Conservation (phyloP, 1,140 invertebrate genomes). For the Frieseomelitta varia region DNA sequence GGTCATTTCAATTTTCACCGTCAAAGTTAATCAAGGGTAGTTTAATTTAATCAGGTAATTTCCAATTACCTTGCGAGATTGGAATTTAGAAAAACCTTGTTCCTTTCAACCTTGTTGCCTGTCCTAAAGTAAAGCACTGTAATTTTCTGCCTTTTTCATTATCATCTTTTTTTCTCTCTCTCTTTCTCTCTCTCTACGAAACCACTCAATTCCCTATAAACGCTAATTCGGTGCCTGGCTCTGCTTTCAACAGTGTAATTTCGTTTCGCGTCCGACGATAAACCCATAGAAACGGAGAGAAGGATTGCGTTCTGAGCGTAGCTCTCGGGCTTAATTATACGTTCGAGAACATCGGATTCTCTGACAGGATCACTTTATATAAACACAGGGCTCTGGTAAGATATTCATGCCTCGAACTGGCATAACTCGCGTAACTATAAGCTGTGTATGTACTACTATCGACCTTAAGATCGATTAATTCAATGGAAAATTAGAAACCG, state of each 20-base stretch:
- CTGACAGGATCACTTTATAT: constrained; percentile 50
- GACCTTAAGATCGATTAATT: too few species aligned
- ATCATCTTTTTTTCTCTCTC: not conserved
- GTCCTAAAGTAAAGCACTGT: too few species aligned
- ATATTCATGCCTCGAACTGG: constrained; percentile 61
- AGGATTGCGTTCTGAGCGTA: not conserved
- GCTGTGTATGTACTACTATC: too few species aligned
- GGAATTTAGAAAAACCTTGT: not conserved
- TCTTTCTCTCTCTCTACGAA: rapidly evolving
- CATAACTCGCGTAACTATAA: constrained; percentile 12
- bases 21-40: too few species aligned
- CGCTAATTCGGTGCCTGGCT: not conserved
- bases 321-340: constrained; percentile 42
- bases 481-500: too few species aligned
- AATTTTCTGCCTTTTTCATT: not conserved
- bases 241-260: not conserved
- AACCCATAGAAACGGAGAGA: not conserved
- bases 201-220: not conserved
- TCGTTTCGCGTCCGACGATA: not conserved
- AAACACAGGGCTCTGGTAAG: constrained; percentile 43
- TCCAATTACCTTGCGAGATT: not conserved
- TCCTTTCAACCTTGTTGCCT: too few species aligned
- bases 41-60: not conserved
- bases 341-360: constrained; percentile 35
- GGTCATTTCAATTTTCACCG: too few species aligned